Percentiles rank a stretch among this genome's conserved stretches.
Conservation (phyloP, 2,888 invertebrate species). For the Orchesella flavescens region DNA sequence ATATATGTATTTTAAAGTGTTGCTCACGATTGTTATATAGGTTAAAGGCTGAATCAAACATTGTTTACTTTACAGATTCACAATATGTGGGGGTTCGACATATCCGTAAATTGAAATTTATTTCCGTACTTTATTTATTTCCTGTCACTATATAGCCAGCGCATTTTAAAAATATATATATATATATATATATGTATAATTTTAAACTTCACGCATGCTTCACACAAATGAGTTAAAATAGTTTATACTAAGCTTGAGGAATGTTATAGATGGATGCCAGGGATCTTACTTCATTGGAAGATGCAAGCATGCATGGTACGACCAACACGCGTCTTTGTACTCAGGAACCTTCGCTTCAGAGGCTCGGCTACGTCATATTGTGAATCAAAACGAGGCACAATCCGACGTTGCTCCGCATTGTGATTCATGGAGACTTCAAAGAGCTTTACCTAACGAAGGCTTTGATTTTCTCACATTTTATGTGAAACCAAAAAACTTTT, state of each 20-base stretch:
- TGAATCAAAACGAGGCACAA: conserved; percentile 30
- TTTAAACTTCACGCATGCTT: too few relatives aligned
- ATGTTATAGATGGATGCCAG: conserved; percentile 21
- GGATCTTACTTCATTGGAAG: conserved; percentile 32
- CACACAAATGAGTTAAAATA: neutral
- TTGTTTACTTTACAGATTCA: neutral
- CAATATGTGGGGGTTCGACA: neutral
- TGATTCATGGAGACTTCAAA: conserved; percentile 18
- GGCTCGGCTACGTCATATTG: neutral
- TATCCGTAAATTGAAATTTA: neutral
- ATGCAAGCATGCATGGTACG: neutral
- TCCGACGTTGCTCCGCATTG: conserved; percentile 21
- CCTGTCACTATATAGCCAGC: neutral
- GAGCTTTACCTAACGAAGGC: neutral
- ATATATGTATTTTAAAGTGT: too few relatives aligned
- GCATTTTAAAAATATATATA: neutral
- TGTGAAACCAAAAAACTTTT: neutral
- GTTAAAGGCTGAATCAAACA: neutral
- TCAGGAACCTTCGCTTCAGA: neutral
- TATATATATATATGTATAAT: too few relatives aligned
- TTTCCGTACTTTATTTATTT: neutral
- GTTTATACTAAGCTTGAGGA: neutral
- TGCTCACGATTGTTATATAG: neutral
- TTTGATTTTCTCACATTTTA: neutral
- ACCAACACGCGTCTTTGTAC: neutral